Conservation (phyloP, 2,113 vertebrate species). For the Tragelaphus strepsiceros region DNA sequence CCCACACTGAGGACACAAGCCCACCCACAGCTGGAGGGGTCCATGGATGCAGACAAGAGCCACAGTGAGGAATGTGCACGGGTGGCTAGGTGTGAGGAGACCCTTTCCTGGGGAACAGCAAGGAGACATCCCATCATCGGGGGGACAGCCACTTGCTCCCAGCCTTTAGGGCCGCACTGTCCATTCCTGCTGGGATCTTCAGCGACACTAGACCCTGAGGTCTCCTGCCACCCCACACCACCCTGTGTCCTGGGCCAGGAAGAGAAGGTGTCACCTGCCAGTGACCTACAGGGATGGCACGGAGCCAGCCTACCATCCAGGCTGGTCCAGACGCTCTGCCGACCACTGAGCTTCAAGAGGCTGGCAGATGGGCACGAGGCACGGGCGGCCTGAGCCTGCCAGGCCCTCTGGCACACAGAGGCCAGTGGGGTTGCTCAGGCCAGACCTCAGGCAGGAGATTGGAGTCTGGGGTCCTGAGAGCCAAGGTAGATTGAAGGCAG, state of each 20-base stretch:
- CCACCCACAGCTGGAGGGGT: not conserved
- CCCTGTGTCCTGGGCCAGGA: not conserved
- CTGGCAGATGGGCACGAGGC: not conserved
- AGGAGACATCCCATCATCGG: accelerated
- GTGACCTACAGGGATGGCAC: not conserved
- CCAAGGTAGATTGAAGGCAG: not conserved
- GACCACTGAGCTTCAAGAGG: not conserved
- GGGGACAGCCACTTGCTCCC: accelerated
- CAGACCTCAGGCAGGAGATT: not conserved
- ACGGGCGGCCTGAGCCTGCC: not conserved
- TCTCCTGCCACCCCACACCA: not conserved
- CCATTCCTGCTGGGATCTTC: not conserved
- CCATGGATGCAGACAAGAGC: not conserved
- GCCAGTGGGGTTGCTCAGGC: not conserved
- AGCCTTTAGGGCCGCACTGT: not conserved
- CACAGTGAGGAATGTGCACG: accelerated
- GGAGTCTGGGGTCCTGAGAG: not conserved
- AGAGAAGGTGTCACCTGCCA: accelerated
- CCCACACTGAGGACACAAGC: not conserved
- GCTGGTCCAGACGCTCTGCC: not conserved
- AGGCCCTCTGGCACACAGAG: not conserved
- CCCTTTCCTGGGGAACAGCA: not conserved
- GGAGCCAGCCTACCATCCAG: accelerated
- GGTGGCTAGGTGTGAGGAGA: not conserved
- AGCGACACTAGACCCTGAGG: not conserved